A percentile compares a stretch with the other conserved stretches of the same genome.
phyloP scores from a whole-genome alignment of 2,888 invertebrate genomes.

The Catocala nupta region DNA sequence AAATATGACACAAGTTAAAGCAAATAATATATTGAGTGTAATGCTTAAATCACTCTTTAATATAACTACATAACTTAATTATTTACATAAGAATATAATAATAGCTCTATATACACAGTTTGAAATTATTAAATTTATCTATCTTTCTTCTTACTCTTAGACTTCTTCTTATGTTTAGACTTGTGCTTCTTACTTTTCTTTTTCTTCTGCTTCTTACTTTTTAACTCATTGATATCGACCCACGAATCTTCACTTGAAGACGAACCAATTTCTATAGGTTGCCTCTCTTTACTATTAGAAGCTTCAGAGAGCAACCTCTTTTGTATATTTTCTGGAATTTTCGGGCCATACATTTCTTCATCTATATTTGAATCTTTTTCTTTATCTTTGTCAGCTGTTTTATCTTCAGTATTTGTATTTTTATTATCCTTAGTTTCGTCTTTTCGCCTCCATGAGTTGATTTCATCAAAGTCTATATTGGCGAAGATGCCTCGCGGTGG shows the following conservation, averaged over 20 bases:
- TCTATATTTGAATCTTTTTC: slow-evolving; percentile 33
- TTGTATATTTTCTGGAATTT: slow-evolving; percentile 83
- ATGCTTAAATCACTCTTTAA: no score
- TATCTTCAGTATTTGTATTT: slow-evolving; percentile 7
- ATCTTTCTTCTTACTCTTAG: slow-evolving; percentile 79
- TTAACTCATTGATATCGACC: slow-evolving; percentile 81
- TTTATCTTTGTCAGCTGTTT: slow-evolving; percentile 16
- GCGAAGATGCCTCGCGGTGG: slow-evolving; percentile 92
- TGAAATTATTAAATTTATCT: slow-evolving; percentile 47
- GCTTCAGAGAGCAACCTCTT: slow-evolving; percentile 59
- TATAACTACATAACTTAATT: no score
- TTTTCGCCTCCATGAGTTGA: slow-evolving; percentile 81
- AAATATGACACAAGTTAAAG: no score
- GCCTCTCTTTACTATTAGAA: slow-evolving; percentile 53
- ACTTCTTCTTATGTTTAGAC: slow-evolving; percentile 77
- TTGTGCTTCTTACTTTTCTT: slow-evolving; percentile 83
- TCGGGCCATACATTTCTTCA: slow-evolving; percentile 86
- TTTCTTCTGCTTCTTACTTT: slow-evolving; percentile 77
- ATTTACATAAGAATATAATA: no score
- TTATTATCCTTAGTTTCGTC: slow-evolving; percentile 23
- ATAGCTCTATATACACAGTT: no score
- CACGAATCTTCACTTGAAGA: slow-evolving; percentile 82
- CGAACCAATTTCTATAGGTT: slow-evolving; percentile 56
- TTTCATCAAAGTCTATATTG: slow-evolving; percentile 88
- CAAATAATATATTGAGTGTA: no score